Evolutionary conservation across 2,113 vertebrate genomes (phyloP).

Genomic region (Silurus glanis): DNA sequence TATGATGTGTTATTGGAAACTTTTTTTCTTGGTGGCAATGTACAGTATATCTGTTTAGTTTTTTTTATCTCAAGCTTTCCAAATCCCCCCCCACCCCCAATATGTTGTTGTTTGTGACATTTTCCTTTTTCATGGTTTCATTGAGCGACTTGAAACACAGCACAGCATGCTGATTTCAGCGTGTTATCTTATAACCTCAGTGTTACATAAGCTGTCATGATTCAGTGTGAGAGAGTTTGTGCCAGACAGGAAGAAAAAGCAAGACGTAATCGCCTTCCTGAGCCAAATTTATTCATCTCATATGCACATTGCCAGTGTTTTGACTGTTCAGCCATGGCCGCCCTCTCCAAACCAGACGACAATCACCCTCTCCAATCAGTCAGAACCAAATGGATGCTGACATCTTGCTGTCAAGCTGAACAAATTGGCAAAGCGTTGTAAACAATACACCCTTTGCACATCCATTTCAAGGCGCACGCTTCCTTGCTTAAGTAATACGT

Average conservation of each 20-base stretch:
- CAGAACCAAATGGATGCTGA: constrained; percentile 46
- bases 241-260: constrained; percentile 20
- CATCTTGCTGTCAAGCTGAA: constrained; percentile 60
- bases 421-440: constrained; percentile 67
- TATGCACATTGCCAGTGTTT: constrained; percentile 32
- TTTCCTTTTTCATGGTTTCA: constrained; percentile 13
- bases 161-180: constrained; percentile 14
- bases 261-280: constrained; percentile 25
- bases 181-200: background rate
- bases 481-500: constrained; percentile 64
- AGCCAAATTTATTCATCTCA: constrained; percentile 35
- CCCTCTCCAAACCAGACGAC: constrained; percentile 47
- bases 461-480: constrained; percentile 56
- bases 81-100: background rate
- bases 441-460: constrained; percentile 61
- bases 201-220: constrained; percentile 38
- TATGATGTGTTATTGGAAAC: no score
- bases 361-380: constrained; percentile 37
- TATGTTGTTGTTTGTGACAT: background rate
- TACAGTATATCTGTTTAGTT: no score
- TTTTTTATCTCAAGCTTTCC: no score
- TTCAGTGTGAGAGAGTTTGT: constrained; percentile 8
- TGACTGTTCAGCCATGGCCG: constrained; percentile 44
- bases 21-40: no score
- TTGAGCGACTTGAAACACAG: constrained; percentile 5